A percentile compares a stretch with the other conserved stretches of the same genome.
Evolutionary conservation across 2,888 invertebrate species (phyloP).

Genomic region (Acrobasis repandana): DNA sequence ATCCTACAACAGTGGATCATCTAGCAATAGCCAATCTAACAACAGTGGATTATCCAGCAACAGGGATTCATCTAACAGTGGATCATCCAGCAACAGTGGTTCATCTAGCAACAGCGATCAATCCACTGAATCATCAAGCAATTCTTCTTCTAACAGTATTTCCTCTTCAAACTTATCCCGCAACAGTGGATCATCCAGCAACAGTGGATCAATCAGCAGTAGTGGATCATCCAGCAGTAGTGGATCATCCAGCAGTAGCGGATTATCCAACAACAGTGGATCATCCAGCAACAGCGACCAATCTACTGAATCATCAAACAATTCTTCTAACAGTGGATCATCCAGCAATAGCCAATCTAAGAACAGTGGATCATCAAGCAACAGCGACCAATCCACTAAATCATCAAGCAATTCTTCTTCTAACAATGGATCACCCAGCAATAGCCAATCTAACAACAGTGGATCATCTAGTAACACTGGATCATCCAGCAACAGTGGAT

Average conservation of each 20-base stretch:
- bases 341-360: not conserved
- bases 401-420: not conserved
- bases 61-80: not conserved
- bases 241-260: not conserved
- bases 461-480: not conserved
- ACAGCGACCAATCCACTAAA: not conserved
- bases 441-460: not conserved
- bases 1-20: not conserved
- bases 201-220: not conserved
- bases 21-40: not conserved
- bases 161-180: not conserved
- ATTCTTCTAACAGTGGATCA: not conserved
- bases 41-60: not conserved
- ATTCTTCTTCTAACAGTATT: no score
- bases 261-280: not conserved
- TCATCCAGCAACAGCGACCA: not conserved
- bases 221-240: not conserved
- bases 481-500: not conserved
- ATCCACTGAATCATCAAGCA: not conserved
- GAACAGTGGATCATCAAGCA: not conserved
- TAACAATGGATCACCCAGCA: not conserved
- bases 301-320: not conserved
- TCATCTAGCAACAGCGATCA: not conserved
- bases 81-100: not conserved
- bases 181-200: not conserved